Base-by-base conservation (phyloP, 2,888 invertebrate genomes). In the Tenthredo mesomela region DNA sequence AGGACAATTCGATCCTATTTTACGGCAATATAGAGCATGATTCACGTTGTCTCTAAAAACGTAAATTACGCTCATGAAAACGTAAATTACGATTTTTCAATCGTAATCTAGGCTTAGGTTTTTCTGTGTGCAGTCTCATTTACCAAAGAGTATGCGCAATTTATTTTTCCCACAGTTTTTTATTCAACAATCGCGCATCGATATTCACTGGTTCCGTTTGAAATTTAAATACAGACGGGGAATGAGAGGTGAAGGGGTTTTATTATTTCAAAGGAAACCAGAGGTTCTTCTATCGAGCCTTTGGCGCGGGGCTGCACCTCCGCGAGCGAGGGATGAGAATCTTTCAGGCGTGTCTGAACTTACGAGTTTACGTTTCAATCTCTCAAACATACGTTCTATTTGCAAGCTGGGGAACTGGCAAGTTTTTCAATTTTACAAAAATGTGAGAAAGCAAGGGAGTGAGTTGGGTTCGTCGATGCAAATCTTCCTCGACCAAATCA, bases 311-410 rank as follows among this genome's bases (percentile, higher is more conserved):
- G 71, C 9, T 21, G 71, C 71, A 71, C 21, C 37, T 71, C 21
- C 15, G 5, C 65, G 71, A 43, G 40, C 71, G 40, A 21, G 43
- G 71, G 71, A 50, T n/a, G 43, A 29, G 12, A 43, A 73, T 77
- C 29, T 77, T 33, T 18, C 77, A 33, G 50, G 77, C 77, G 77
- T 50, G 50, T 77, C 77, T n/a, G n/a, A 77, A 77, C 50, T 77
- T 50, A 77, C 77, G 77, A 77, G 77, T 77, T 77, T 77, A 54
- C 77, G 50, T 77, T 77, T 33, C 77, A 50, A 50, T 77, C 77
- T 50, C 77, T 77, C 77, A 33, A 77, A 77, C 77, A 50, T 77
- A 77, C 50, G 50, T 77, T 50, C 12, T 54, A 77, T 77, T 50
- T 33, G 47, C 50, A 29, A 77, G 47, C 18, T 25, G 25, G 6